These are phyloP conservation scores for Dipodomys stephensi DNA, from an alignment of 2,113 vertebrate species.

Conservation along the genomic window DNA sequence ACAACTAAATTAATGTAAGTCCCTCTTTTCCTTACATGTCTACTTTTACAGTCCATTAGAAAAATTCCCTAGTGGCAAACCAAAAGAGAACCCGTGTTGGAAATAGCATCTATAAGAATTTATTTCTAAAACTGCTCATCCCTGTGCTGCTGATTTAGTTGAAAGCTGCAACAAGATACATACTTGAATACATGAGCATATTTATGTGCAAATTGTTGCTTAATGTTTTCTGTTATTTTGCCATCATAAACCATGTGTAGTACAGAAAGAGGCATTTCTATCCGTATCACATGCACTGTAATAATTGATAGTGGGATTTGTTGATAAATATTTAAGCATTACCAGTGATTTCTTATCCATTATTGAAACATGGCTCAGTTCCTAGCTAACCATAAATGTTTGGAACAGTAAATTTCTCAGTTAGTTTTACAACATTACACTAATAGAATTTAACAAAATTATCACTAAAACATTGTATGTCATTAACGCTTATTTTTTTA, in stretches of 20 bases:
- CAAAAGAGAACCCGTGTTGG: neutral
- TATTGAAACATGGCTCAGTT: neutral
- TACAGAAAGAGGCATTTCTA: neutral
- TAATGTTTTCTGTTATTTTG: neutral
- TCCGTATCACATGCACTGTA: neutral
- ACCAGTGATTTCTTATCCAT: neutral
- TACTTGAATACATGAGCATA: neutral
- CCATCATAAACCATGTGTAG: neutral
- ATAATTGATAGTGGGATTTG: neutral
- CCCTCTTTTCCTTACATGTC: neutral
- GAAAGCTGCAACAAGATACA: neutral
- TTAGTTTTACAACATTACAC: neutral
- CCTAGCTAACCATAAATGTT: neutral
- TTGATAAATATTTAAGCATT: neutral
- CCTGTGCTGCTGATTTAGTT: neutral
- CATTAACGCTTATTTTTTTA: neutral
- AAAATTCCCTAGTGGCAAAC: neutral
- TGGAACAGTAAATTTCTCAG: neutral
- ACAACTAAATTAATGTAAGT: neutral
- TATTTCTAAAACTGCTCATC: neutral
- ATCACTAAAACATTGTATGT: constrained; percentile 15
- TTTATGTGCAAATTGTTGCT: neutral
- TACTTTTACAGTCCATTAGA: constrained; percentile 12
- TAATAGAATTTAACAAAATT: neutral
- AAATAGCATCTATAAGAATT: neutral